phyloP scores from a whole-genome alignment of 2,797 vertebrate species.

The Discoglossus pictus region DNA sequence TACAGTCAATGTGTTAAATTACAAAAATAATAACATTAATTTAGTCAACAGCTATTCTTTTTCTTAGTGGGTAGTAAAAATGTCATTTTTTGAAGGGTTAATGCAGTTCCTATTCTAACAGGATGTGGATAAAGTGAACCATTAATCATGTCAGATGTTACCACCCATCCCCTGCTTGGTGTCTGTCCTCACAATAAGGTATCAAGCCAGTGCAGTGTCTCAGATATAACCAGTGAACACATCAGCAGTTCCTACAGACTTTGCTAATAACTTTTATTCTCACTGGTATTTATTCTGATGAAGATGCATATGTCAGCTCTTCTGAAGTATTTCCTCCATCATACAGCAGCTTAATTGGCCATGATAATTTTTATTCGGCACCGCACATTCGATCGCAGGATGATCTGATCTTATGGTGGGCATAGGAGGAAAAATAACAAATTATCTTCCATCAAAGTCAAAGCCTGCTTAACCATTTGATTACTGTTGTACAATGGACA shows the following conservation, averaged over 20 bases:
- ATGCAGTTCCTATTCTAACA: background rate
- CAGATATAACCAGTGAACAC: slow-evolving; percentile 25
- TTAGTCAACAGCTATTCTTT: too few species aligned
- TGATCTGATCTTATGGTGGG: background rate
- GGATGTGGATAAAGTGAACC: background rate
- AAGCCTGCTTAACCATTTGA: background rate
- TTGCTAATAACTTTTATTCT: slow-evolving; percentile 24
- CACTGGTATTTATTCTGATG: slow-evolving; percentile 27
- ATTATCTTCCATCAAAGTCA: background rate
- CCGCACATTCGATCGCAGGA: background rate
- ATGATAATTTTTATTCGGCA: slow-evolving; percentile 14
- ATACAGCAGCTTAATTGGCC: slow-evolving; percentile 11
- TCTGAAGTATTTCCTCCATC: slow-evolving; percentile 10
- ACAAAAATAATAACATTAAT: too few species aligned
- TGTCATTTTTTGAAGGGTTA: too few species aligned
- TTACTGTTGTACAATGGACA: too few species aligned
- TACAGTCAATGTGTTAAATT: too few species aligned
- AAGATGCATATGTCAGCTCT: slow-evolving; percentile 30
- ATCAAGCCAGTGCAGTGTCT: slow-evolving; percentile 2
- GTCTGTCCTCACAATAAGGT: slow-evolving; percentile 12
- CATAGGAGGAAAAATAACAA: background rate
- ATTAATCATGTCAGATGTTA: slow-evolving; percentile 40
- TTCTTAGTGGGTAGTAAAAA: too few species aligned
- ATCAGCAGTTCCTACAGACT: slow-evolving; percentile 21
- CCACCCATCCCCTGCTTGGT: slow-evolving; percentile 29